phyloP scores from a whole-genome alignment of 2,797 vertebrate species.

The Ctenopoma multispine region DNA sequence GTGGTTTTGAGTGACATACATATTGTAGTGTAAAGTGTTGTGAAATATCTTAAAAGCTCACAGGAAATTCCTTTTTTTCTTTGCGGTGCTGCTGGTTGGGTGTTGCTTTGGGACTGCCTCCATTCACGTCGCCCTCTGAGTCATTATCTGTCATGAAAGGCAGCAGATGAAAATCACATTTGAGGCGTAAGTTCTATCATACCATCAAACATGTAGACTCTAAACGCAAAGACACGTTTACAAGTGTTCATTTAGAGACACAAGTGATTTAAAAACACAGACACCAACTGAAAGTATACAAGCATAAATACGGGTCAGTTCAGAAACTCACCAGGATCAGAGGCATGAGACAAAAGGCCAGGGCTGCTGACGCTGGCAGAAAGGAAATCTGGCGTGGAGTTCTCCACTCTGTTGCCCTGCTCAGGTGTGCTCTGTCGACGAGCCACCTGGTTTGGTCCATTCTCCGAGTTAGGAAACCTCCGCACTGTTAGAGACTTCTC shows the following conservation, averaged over 20 bases:
- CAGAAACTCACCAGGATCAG: conserved; percentile 74
- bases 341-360: conserved; percentile 81
- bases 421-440: conserved; percentile 93
- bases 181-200: fast-evolving
- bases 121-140: conserved; percentile 85
- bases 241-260: conserved; percentile 18
- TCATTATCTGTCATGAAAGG: conserved; percentile 86
- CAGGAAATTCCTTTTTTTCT: conserved; percentile 94
- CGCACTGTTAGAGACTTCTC: conserved; percentile 91
- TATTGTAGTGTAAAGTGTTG: not conserved
- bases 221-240: not conserved
- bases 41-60: conserved; percentile 73
- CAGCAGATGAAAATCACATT: not conserved
- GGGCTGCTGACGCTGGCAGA: conserved; percentile 90
- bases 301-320: not conserved
- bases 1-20: conserved; percentile 2
- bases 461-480: conserved; percentile 87
- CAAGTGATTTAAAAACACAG: not conserved
- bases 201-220: not conserved
- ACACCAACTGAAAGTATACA: not conserved
- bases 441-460: conserved; percentile 76
- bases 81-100: conserved; percentile 88
- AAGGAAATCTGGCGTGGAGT: conserved; percentile 82
- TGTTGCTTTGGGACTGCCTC: conserved; percentile 84
- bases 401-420: conserved; percentile 72